These are phyloP conservation scores for Plodia interpunctella DNA, from an alignment of 1,140 invertebrate genomes.

Conservation along the genomic window DNA sequence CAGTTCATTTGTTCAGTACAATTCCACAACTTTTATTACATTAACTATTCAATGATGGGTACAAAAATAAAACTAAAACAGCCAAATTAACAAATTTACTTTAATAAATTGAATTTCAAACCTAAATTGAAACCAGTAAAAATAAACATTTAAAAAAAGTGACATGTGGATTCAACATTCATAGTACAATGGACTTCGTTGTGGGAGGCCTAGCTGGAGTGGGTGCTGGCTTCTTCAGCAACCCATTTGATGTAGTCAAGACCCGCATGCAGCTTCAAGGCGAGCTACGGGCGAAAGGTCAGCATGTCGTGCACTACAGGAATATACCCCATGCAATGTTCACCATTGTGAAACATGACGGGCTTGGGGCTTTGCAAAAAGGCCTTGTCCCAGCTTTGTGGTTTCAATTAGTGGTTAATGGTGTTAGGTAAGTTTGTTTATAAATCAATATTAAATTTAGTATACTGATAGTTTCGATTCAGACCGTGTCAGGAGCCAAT, in stretches of 20 bases:
- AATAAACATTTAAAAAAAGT: neutral
- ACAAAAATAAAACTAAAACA: no score
- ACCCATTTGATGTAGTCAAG: slow-evolving; percentile 87
- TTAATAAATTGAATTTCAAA: no score
- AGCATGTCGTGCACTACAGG: slow-evolving; percentile 80
- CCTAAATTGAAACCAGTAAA: no score
- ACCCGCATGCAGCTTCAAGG: slow-evolving; percentile 94
- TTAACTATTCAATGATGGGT: no score
- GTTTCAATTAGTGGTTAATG: slow-evolving; percentile 78
- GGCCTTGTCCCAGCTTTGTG: slow-evolving; percentile 84
- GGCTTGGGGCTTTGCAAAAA: slow-evolving; percentile 82
- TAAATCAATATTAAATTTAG: neutral
- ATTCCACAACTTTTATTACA: no score
- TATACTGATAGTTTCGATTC: neutral
- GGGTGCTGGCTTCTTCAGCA: slow-evolving; percentile 83
- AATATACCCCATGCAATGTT: slow-evolving; percentile 85
- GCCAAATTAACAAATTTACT: no score
- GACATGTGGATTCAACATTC: slow-evolving; percentile 19
- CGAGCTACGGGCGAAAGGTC: slow-evolving; percentile 84
- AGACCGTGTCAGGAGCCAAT: no score
- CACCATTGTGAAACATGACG: slow-evolving; percentile 82
- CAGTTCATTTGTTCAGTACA: no score
- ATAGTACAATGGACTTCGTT: slow-evolving; percentile 80
- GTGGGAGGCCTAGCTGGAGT: slow-evolving; percentile 82
- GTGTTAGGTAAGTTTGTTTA: slow-evolving; percentile 62